Evolutionary conservation across 1,140 invertebrate genomes (phyloP), one percentile per base, ranked within the genome.

Genomic region (Nautilus pompilius): DNA sequence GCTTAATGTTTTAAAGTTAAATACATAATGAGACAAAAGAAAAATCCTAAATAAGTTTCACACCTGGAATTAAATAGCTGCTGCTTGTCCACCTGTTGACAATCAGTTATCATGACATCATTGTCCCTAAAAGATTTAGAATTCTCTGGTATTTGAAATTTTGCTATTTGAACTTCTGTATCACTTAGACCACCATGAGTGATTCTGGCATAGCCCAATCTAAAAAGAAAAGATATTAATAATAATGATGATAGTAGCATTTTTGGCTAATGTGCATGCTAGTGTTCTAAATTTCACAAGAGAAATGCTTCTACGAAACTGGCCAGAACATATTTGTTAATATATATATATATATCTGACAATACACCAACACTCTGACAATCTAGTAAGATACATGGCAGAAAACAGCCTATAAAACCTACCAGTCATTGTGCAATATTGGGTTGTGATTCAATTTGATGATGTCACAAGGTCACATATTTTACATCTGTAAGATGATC

Each of bases 121-220:
- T 82, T 73, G 59, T 83, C 82, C 28, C 66, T 59, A 51, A 65
- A 81, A 48, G 67, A 48, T n/a, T 68, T 36, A 1, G 58, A 57
- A 66, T 80, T 63, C 24, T 69, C 51, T 33, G 81, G 81, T 49
- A 83, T 80, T 49, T 71, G 53, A 69, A 83, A 83, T 58, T 69
- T 75, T 3, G 73, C 82, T 60, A 83, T 61, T 66, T 83, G 82
- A 15, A 83, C 53, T 60, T 83, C 82, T 26, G 82, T 83, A 57
- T 83, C 82, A 70, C 80, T 83, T 24, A 83, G 68, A 8, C 80
- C 81, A 2, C 77, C 82, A 70, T 82, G 80, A 28, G 79, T 76
- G 15, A 83, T 76, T 28, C 82, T 60, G 0, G 80, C 81, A 70
- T 83, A 83, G 2, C 80, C 82, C 26, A 78, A 65, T 58, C 81